These are phyloP conservation scores for Fulmarus glacialis DNA, from an alignment of 2,113 vertebrate species.

Conservation along the genomic window DNA sequence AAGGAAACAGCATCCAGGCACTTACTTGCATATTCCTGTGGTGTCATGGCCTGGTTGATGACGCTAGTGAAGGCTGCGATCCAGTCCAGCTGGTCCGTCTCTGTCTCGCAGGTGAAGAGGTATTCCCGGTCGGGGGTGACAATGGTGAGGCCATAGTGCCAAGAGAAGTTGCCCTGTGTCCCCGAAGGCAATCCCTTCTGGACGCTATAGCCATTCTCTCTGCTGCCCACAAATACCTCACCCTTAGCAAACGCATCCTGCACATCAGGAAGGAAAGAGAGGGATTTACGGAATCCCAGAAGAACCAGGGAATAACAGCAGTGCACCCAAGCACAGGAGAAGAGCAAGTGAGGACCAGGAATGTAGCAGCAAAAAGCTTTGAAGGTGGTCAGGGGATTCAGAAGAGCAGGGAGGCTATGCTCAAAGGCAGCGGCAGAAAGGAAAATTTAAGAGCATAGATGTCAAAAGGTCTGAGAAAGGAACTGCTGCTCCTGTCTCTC, in stretches of 20 bases:
- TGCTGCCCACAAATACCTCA: constrained; percentile 87
- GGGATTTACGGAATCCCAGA: neutral
- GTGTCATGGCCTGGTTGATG: constrained; percentile 83
- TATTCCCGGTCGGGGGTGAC: constrained; percentile 86
- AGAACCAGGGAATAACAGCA: neutral
- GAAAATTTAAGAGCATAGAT: neutral
- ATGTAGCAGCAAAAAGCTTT: neutral
- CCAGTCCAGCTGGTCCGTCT: constrained; percentile 86
- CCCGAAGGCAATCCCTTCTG: constrained; percentile 73
- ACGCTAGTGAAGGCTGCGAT: constrained; percentile 78
- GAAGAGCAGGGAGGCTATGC: neutral
- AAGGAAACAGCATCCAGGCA: neutral
- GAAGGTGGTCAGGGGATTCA: neutral
- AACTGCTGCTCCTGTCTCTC: neutral
- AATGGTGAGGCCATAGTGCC: constrained; percentile 87
- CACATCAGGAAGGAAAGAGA: neutral
- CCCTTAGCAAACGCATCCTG: constrained; percentile 93
- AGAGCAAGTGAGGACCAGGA: neutral
- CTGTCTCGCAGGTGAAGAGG: constrained; percentile 87
- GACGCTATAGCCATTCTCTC: constrained; percentile 79
- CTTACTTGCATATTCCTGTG: constrained; percentile 88
- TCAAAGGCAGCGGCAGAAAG: neutral
- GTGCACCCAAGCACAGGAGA: neutral
- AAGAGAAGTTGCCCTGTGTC: constrained; percentile 79
- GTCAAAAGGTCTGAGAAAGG: neutral